phyloP scores from a whole-genome alignment of 2,113 vertebrate genomes.

The Rhombomys opimus region DNA sequence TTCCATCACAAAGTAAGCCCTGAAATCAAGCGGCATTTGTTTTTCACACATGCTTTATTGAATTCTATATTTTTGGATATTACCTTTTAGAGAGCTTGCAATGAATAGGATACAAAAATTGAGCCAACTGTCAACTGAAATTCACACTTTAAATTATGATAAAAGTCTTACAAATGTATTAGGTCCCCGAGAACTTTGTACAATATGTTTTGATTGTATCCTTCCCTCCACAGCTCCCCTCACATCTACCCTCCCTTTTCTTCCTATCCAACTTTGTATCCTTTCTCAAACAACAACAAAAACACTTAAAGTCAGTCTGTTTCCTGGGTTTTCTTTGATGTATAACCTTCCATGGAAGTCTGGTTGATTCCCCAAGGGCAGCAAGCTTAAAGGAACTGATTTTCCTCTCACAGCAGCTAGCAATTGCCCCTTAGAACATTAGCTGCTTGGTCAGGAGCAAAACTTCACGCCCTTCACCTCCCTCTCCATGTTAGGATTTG shows the following conservation, averaged over 20 bases:
- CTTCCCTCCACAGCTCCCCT: neutral
- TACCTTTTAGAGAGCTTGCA: conserved; percentile 71
- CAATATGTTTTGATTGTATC: neutral
- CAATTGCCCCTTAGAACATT: neutral
- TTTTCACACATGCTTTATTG: conserved; percentile 79
- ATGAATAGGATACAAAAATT: conserved; percentile 70
- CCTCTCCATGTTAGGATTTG: neutral
- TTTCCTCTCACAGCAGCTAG: neutral
- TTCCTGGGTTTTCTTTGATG: neutral
- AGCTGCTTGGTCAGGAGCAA: neutral
- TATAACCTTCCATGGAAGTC: neutral
- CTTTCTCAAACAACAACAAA: neutral
- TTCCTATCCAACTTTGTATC: neutral
- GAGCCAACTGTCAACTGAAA: conserved; percentile 63
- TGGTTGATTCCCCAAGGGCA: neutral
- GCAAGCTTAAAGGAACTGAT: neutral
- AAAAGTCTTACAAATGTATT: conserved; percentile 61
- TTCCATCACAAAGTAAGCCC: conserved; percentile 74
- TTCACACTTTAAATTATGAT: conserved; percentile 43
- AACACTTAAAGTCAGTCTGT: neutral
- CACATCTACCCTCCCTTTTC: too few species aligned
- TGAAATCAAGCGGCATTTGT: conserved; percentile 76
- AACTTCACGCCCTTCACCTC: neutral
- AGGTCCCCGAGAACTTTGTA: neutral
- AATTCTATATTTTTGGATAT: conserved; percentile 79